phyloP scores from a whole-genome alignment of 2,888 invertebrate species.

The Ophioninae sp. region DNA sequence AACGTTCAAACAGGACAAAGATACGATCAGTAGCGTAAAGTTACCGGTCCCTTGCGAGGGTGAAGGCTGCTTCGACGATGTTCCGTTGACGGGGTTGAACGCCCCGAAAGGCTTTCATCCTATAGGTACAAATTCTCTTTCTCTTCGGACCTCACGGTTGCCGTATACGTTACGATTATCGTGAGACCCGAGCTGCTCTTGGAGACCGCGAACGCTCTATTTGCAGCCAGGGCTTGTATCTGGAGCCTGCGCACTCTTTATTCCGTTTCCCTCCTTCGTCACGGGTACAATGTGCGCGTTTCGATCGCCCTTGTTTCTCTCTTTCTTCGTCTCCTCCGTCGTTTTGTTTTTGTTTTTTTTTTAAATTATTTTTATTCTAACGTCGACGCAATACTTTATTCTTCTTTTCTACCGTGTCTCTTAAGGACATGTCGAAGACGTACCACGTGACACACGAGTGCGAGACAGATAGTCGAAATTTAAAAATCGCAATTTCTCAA shows the following conservation, averaged over 20 bases:
- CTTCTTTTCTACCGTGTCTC: constrained; percentile 38
- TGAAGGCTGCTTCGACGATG: constrained; percentile 19
- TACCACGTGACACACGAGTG: too few relatives aligned
- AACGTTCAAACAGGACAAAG: constrained; percentile 46
- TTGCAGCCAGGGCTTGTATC: constrained; percentile 67
- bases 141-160: constrained; percentile 20
- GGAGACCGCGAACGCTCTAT: constrained; percentile 66
- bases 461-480: too few relatives aligned
- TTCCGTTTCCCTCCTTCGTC: constrained; percentile 46
- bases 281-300: constrained; percentile 38
- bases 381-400: constrained; percentile 1
- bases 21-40: constrained; percentile 43
- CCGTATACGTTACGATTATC: constrained; percentile 61
- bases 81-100: constrained; percentile 68
- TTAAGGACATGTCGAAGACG: too few relatives aligned
- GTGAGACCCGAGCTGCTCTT: constrained; percentile 52
- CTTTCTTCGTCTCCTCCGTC: constrained; percentile 42
- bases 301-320: constrained; percentile 63
- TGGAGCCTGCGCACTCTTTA: constrained; percentile 25
- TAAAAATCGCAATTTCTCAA: too few relatives aligned
- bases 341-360: constrained; percentile 33
- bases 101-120: constrained; percentile 62
- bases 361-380: too few relatives aligned
- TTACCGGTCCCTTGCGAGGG: constrained; percentile 44
- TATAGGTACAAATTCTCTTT: constrained; percentile 21